A percentile compares a stretch with the other conserved stretches of the same genome.
Evolutionary conservation across 2,888 invertebrate species (phyloP).

Genomic region (Nomada fucata): DNA sequence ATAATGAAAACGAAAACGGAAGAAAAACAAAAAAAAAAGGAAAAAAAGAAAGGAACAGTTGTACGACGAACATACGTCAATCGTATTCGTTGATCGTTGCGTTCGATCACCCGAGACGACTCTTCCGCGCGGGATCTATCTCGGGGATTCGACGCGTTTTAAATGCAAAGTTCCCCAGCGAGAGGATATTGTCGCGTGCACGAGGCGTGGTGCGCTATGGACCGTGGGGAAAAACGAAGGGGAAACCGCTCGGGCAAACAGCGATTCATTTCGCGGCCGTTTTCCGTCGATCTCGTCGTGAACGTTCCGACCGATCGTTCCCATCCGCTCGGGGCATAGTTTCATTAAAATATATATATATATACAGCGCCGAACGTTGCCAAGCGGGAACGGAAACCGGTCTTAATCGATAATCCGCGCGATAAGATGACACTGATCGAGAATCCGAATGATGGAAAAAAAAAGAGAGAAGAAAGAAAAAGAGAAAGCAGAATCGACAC

Average conservation of each 20-base stretch:
- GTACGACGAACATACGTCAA: too few species aligned
- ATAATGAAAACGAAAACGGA: too few species aligned
- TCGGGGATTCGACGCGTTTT: too few species aligned
- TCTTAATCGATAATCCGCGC: slow-evolving; percentile 36
- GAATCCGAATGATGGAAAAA: slow-evolving; percentile 22
- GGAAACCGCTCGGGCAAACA: background rate
- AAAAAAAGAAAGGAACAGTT: too few species aligned
- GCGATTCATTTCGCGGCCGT: slow-evolving; percentile 1
- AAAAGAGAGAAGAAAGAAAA: too few species aligned
- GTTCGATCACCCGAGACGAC: too few species aligned
- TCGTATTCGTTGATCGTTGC: too few species aligned
- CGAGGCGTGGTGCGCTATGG: background rate
- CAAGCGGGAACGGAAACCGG: slow-evolving; percentile 36
- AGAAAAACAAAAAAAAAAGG: too few species aligned
- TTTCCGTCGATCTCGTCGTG: slow-evolving; percentile 30
- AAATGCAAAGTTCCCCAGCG: background rate
- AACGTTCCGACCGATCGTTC: slow-evolving; percentile 19
- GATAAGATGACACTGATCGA: slow-evolving; percentile 39
- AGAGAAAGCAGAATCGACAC: background rate
- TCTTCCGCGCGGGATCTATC: too few species aligned
- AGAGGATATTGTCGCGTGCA: background rate
- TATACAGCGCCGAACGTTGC: background rate
- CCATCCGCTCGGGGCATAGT: background rate
- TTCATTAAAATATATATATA: slow-evolving; percentile 13
- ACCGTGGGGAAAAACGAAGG: background rate